phyloP scores from a whole-genome alignment of 1,140 invertebrate genomes.

The Papilio aristodemus region DNA sequence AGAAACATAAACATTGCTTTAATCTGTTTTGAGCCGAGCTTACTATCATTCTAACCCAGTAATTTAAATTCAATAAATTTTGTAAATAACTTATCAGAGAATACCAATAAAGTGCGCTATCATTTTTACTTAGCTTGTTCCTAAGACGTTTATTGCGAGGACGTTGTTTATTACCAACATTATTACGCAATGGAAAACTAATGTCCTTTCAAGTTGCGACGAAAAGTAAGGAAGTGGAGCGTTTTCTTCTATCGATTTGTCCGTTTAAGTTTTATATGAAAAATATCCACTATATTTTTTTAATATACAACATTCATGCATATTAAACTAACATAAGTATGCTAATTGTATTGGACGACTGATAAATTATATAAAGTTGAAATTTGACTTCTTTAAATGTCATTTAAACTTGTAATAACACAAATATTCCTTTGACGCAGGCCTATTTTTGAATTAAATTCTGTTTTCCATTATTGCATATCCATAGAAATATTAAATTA shows the following conservation, averaged over 20 bases:
- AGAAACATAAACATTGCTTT: too few species aligned
- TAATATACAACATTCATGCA: neutral
- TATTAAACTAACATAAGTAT: too few species aligned
- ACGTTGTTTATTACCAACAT: slow-evolving; percentile 11
- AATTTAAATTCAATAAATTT: neutral
- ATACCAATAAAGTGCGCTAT: slow-evolving; percentile 16
- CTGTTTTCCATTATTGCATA: too few species aligned
- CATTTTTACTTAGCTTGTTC: slow-evolving; percentile 18
- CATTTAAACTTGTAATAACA: too few species aligned
- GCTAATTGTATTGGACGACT: too few species aligned
- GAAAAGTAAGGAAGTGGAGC: neutral
- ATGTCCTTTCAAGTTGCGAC: slow-evolving; percentile 7
- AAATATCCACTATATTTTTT: too few species aligned
- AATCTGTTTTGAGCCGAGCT: neutral
- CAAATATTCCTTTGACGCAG: too few species aligned
- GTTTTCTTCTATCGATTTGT: neutral
- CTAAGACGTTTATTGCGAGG: slow-evolving; percentile 15
- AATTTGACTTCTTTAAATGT: too few species aligned
- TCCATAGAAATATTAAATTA: too few species aligned
- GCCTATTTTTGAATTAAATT: too few species aligned
- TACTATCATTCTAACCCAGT: neutral
- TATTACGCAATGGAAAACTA: slow-evolving; percentile 16
- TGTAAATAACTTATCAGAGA: neutral
- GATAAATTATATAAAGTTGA: too few species aligned
- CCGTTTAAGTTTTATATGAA: neutral